Percentiles rank a stretch among this genome's conserved stretches.
Evolutionary conservation across 2,797 vertebrate genomes (phyloP).

Genomic region (Pseudochromis fuscus): DNA sequence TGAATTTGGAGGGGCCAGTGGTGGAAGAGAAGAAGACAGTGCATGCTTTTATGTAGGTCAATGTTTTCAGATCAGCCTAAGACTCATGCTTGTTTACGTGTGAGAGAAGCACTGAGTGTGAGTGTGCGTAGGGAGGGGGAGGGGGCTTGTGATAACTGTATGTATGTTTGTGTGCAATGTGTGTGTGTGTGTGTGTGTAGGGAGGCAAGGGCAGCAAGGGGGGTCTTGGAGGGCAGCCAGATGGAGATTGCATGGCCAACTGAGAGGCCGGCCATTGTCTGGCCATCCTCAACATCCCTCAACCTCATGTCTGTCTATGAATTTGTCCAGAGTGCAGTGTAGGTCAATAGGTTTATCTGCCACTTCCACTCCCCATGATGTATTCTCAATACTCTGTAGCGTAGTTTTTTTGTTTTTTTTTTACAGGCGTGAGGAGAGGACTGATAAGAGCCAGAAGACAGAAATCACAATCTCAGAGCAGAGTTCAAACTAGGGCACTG

Average conservation of each 20-base stretch:
- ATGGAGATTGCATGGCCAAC: constrained; percentile 75
- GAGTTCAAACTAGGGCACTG: constrained; percentile 66
- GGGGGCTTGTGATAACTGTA: constrained; percentile 62
- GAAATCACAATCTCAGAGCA: constrained; percentile 42
- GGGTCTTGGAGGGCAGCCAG: constrained; percentile 74
- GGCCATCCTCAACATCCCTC: constrained; percentile 63
- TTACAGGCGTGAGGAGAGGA: constrained; percentile 14
- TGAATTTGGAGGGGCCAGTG: constrained; percentile 62
- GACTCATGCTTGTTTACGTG: constrained; percentile 85
- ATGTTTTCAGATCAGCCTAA: constrained; percentile 82
- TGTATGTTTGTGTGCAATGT: constrained; percentile 67
- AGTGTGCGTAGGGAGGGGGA: constrained; percentile 58
- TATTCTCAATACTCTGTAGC: constrained; percentile 15
- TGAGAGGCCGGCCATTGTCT: constrained; percentile 76
- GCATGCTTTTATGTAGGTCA: constrained; percentile 85
- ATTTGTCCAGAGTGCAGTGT: constrained; percentile 36
- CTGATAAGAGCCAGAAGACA: constrained; percentile 43
- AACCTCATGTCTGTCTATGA: constrained; percentile 64
- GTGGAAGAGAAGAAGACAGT: constrained; percentile 66
- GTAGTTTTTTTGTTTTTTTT: too few relatives aligned
- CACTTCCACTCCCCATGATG: constrained; percentile 8
- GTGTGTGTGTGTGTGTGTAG: constrained; percentile 36
- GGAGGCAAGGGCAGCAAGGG: constrained; percentile 51
- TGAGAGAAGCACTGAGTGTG: constrained; percentile 74
- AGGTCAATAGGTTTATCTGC: constrained; percentile 62